Conservation (phyloP, 30 jellyfish, hydroid and myxozoan species). For the Pelagia noctiluca region DNA sequence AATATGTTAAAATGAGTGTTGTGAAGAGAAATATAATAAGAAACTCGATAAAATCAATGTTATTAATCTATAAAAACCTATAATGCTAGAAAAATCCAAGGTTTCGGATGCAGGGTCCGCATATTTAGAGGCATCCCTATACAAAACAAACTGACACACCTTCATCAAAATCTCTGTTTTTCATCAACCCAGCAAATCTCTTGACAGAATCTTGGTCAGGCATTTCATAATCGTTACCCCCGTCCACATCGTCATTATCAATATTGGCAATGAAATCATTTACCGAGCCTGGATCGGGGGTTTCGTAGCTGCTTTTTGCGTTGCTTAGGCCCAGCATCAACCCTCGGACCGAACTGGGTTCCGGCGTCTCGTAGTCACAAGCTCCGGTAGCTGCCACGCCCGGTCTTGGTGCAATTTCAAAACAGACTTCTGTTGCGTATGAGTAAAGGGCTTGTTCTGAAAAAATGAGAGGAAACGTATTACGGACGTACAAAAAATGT, state of each 20-base stretch:
- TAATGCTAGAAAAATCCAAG: too few species aligned
- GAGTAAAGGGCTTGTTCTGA: conserved; percentile 62
- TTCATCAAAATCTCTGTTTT: not conserved
- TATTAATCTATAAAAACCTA: too few species aligned
- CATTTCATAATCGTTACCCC: conserved; percentile 32
- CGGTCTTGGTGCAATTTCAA: not conserved
- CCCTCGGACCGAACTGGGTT: conserved; percentile 44
- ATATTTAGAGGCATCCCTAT: too few species aligned
- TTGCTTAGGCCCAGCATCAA: conserved; percentile 54
- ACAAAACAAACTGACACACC: not conserved
- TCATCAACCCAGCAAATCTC: not conserved
- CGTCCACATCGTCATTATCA: not conserved
- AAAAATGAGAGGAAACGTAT: not conserved
- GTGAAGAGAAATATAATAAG: too few species aligned
- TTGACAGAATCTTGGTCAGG: conserved; percentile 33
- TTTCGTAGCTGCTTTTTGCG: conserved; percentile 34
- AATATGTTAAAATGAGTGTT: too few species aligned
- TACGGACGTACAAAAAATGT: not conserved
- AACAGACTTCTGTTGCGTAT: conserved; percentile 50
- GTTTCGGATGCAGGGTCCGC: too few species aligned
- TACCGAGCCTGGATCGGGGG: conserved; percentile 48
- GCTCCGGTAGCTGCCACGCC: not conserved
- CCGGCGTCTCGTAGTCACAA: conserved; percentile 51
- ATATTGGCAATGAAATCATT: conserved; percentile 34
- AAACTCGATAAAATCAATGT: too few species aligned